Conservation (phyloP, 2,888 invertebrate species). For the Sinopyrophorus schimmeli region DNA sequence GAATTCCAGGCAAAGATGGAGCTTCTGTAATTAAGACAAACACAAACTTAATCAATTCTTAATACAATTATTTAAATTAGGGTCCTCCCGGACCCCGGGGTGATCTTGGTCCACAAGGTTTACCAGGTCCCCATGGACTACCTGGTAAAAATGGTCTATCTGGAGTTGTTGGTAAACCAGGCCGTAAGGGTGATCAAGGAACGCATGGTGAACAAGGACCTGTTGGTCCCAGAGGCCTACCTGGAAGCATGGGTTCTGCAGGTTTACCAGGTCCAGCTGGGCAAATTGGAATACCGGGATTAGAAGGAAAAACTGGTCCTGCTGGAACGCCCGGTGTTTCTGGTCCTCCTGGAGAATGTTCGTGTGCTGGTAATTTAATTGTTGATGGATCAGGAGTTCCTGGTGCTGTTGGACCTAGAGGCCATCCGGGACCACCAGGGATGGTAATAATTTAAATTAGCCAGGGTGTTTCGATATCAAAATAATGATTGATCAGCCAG, state of each 20-base stretch:
- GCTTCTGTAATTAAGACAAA: constrained; percentile 43
- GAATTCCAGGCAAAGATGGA: constrained; percentile 55
- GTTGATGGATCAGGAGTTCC: constrained; percentile 44
- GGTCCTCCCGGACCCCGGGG: constrained; percentile 38
- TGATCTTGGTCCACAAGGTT: constrained; percentile 30
- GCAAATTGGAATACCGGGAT: constrained; percentile 40
- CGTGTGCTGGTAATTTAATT: constrained; percentile 39
- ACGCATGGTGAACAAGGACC: constrained; percentile 56
- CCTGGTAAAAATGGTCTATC: constrained; percentile 52
- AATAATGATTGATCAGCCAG: constrained; percentile 52
- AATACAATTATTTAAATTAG: constrained; percentile 32
- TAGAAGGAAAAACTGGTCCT: constrained; percentile 43
- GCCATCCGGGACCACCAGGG: constrained; percentile 61
- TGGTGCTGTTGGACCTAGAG: constrained; percentile 59
- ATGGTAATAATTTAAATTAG: constrained; percentile 50
- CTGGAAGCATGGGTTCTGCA: constrained; percentile 53
- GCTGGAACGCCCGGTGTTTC: constrained; percentile 54
- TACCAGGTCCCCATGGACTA: constrained; percentile 44
- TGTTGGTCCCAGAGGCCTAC: constrained; percentile 54
- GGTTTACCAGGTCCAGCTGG: constrained; percentile 58
- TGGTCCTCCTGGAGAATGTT: constrained; percentile 54
- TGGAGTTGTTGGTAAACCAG: constrained; percentile 53
- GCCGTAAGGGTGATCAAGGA: constrained; percentile 54
- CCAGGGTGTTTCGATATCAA: neutral
- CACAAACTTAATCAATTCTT: constrained; percentile 1